These are phyloP conservation scores for Maniola jurtina DNA, from an alignment of 1,140 invertebrate genomes.

Conservation along the genomic window DNA sequence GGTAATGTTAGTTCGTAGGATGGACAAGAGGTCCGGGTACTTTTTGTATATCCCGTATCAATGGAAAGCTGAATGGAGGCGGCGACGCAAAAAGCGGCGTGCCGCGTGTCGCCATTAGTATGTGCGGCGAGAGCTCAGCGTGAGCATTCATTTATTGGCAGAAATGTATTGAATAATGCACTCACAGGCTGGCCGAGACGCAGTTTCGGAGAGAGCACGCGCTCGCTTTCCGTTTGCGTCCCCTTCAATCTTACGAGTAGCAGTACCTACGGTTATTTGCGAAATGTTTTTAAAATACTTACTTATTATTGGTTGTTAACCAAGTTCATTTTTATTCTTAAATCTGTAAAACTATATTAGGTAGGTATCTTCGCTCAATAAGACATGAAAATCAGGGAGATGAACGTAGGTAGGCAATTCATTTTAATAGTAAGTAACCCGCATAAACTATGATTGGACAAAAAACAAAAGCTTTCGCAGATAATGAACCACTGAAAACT, in stretches of 20 bases:
- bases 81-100: slow-evolving; percentile 53
- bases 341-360: too few species aligned
- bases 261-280: not conserved
- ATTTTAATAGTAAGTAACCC: too few species aligned
- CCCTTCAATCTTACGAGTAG: not conserved
- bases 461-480: too few species aligned
- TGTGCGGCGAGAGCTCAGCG: slow-evolving; percentile 64
- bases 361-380: too few species aligned
- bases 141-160: slow-evolving; percentile 76
- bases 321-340: too few species aligned
- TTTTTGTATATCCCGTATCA: slow-evolving; percentile 67
- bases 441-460: too few species aligned
- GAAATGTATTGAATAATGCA: slow-evolving; percentile 73
- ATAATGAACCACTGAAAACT: too few species aligned
- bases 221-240: slow-evolving; percentile 49
- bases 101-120: slow-evolving; percentile 76
- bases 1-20: slow-evolving; percentile 53
- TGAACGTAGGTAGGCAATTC: too few species aligned
- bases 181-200: slow-evolving; percentile 31
- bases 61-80: slow-evolving; percentile 68
- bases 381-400: too few species aligned
- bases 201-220: slow-evolving; percentile 57
- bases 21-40: slow-evolving; percentile 44
- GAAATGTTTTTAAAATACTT: not conserved
- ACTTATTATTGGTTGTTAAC: too few species aligned